Evolutionary conservation across 2,113 vertebrate species (phyloP), one percentile per base, ranked within the genome.

Genomic region (Marmota monax): DNA sequence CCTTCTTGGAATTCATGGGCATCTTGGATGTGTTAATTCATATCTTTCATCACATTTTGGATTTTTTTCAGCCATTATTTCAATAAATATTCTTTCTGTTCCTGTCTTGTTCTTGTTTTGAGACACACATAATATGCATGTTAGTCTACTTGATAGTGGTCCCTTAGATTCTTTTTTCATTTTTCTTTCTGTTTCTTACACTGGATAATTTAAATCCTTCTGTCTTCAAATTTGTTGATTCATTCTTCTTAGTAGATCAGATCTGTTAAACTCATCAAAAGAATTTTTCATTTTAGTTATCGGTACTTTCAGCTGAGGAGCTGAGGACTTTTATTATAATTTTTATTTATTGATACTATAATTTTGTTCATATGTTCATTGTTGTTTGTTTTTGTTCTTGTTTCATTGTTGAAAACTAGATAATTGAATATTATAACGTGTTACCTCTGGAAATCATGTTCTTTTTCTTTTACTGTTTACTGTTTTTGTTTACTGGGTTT

Each of bases 11-110:
- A 37, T 80, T 96, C n/a, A 74, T 84, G 87, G 65, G 5, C 56
- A 86, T 85, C 87, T 86, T 69, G 7, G 17, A 86, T 92, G 37
- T 58, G 20, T 87, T 74, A 37, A 25, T 86, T 80, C 22, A 58
- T 72, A 51, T 92, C 45, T 73, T 84, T 83, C 48, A 88, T 93
- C 65, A 96, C 73, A 67, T 58, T 58, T 73, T 45, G 65, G 29
- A 61, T 39, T 88, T 83, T 67, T 32, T 53, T 69, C 4, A 8
- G n/a, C n/a, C 61, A 45, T 61, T 78, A 86, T 45, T 67, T 89
- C 58, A 67, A 63, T 29, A 67, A 29, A 42, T 65, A 67, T 22
- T 94, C 70, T 76, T 18, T 37, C 72, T 69, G 65, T 29, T 16
- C 65, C 29, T 63, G 12, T 69, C 65, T 69, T 34, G 27, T 34